Conservation (phyloP, 2,797 vertebrate genomes). For the Botia almorhae region DNA sequence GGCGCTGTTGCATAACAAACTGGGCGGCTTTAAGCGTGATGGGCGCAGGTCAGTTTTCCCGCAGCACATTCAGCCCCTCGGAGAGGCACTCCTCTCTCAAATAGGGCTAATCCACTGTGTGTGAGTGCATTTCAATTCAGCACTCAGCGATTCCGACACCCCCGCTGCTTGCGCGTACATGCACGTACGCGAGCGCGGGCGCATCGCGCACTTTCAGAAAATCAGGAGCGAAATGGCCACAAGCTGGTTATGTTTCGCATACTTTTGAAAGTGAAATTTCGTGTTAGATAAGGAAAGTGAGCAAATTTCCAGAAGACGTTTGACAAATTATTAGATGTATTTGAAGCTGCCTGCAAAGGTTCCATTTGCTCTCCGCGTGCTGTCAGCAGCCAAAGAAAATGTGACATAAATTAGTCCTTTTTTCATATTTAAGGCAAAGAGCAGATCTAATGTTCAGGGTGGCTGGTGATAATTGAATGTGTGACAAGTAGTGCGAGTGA, state of each 20-base stretch:
- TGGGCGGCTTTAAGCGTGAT: slow-evolving; percentile 61
- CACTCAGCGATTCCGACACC: slow-evolving; percentile 60
- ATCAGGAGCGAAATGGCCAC: slow-evolving; percentile 51
- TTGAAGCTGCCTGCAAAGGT: not conserved
- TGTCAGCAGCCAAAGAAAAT: slow-evolving; percentile 22
- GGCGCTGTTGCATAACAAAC: slow-evolving; percentile 64
- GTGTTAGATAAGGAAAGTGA: slow-evolving; percentile 43
- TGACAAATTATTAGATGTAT: slow-evolving; percentile 20
- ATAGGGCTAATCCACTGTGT: slow-evolving; percentile 62
- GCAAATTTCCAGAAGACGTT: not conserved
- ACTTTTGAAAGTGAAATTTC: slow-evolving; percentile 42
- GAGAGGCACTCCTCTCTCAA: slow-evolving; percentile 56
- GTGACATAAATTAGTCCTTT: slow-evolving; percentile 26
- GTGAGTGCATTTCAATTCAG: slow-evolving; percentile 64
- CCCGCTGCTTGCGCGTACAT: slow-evolving; percentile 46
- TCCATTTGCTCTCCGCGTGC: slow-evolving; percentile 6
- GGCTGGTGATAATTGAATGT: slow-evolving; percentile 39
- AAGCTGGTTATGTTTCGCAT: slow-evolving; percentile 52
- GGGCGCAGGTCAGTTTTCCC: slow-evolving; percentile 62
- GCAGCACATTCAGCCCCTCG: slow-evolving; percentile 59
- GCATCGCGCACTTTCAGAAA: slow-evolving; percentile 47
- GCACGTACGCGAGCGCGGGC: not conserved
- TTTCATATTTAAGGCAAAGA: slow-evolving; percentile 37
- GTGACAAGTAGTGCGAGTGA: slow-evolving; percentile 41
- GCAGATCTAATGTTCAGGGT: slow-evolving; percentile 37